These are phyloP conservation scores for Caenorhabditis latens DNA, from an alignment of 1,140 invertebrate species.

Conservation along the genomic window DNA sequence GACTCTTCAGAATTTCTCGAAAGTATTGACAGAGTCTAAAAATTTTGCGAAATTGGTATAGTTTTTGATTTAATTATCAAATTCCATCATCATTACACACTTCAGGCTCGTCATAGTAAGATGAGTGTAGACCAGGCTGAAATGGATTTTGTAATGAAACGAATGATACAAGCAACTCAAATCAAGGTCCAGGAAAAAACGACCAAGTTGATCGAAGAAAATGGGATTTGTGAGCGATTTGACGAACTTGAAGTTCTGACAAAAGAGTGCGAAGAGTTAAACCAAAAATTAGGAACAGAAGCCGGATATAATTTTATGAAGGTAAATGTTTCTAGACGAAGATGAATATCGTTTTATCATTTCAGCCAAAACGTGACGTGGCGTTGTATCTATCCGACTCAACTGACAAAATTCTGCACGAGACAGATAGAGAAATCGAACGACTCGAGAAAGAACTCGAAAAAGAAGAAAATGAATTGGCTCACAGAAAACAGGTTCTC, in stretches of 20 bases:
- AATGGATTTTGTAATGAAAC: neutral
- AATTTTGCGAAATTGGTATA: constrained; percentile 10
- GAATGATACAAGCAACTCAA: neutral
- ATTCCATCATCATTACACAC: no score
- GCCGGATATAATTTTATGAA: constrained; percentile 2
- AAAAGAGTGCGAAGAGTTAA: neutral
- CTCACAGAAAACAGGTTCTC: neutral
- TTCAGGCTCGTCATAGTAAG: neutral
- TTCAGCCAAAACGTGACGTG: constrained; percentile 23
- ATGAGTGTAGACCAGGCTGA: neutral
- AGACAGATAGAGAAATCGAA: constrained; percentile 2
- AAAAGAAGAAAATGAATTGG: neutral
- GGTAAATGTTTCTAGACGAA: neutral
- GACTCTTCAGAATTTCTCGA: neutral
- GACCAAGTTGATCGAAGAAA: neutral
- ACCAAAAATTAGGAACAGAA: constrained; percentile 4
- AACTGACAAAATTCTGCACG: neutral
- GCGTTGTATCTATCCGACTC: constrained; percentile 3
- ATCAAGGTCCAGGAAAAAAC: constrained; percentile 2
- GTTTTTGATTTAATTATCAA: neutral
- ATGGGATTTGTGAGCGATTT: neutral
- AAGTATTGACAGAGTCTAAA: neutral
- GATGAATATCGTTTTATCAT: neutral
- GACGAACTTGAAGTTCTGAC: neutral
- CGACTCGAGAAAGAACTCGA: constrained; percentile 3